Conservation (phyloP, 2,113 vertebrate genomes). For the Lophochroa leadbeateri region DNA sequence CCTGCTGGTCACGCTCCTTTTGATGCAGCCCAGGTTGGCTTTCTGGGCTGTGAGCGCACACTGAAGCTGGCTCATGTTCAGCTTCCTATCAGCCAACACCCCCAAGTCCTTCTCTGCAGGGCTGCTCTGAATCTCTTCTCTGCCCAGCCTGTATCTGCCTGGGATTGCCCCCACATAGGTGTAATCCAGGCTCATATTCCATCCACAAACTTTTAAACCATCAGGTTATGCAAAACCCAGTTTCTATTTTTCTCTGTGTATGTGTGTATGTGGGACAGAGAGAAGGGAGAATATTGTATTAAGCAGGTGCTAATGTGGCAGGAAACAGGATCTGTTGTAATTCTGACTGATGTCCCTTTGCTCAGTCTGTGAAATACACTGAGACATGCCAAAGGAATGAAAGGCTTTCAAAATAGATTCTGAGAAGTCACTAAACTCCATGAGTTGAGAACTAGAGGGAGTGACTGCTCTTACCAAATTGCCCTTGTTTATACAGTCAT, state of each 20-base stretch:
- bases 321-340: background rate
- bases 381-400: background rate
- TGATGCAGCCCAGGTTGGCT: too few species aligned
- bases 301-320: background rate
- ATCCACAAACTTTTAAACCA: background rate
- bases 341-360: background rate
- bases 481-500: background rate
- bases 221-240: background rate
- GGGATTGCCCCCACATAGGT: background rate
- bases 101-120: too few species aligned
- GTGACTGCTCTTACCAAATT: background rate
- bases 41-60: too few species aligned
- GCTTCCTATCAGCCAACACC: too few species aligned
- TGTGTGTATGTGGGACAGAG: background rate
- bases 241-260: background rate
- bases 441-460: background rate
- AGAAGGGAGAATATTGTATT: background rate
- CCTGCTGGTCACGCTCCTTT: too few species aligned
- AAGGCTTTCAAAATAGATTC: background rate
- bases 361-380: background rate
- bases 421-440: background rate
- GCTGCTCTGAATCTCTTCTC: background rate
- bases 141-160: background rate
- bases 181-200: background rate
- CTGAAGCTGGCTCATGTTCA: too few species aligned